These are phyloP conservation scores for Sciurus carolinensis DNA, from an alignment of 2,797 vertebrate species.

Conservation along the genomic window DNA sequence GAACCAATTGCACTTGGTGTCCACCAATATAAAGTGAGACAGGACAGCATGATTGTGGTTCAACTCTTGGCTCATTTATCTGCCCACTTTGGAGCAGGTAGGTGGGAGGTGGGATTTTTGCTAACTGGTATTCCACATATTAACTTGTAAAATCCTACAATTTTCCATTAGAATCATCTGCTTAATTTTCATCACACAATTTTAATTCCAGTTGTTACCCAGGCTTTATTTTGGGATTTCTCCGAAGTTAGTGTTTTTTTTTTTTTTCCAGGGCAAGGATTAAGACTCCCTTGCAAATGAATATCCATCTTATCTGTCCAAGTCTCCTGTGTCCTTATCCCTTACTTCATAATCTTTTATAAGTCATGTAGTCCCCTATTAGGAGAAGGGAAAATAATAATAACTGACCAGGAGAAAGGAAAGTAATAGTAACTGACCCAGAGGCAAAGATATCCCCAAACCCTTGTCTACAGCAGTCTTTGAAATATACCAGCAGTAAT, in stretches of 20 bases:
- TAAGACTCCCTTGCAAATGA: slow-evolving; percentile 88
- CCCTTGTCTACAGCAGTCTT: not conserved
- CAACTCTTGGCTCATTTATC: not conserved
- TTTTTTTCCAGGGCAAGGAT: slow-evolving; percentile 81
- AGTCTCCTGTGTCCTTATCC: slow-evolving; percentile 90
- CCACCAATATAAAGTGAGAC: not conserved
- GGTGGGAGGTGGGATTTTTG: not conserved
- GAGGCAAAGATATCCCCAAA: not conserved
- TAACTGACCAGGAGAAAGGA: slow-evolving; percentile 79
- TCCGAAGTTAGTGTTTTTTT: slow-evolving; percentile 51
- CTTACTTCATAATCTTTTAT: slow-evolving; percentile 90
- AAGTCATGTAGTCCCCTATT: slow-evolving; percentile 91
- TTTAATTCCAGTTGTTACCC: slow-evolving; percentile 89
- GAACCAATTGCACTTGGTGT: not conserved
- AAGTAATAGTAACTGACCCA: slow-evolving; percentile 11
- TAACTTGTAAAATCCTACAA: not conserved
- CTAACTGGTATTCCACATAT: too few species aligned
- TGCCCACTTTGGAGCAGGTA: not conserved
- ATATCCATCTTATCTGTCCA: slow-evolving; percentile 90
- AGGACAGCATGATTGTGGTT: too few species aligned
- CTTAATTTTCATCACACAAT: slow-evolving; percentile 91
- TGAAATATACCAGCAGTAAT: not conserved
- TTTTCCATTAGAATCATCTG: slow-evolving; percentile 91
- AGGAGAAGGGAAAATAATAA: slow-evolving; percentile 85
- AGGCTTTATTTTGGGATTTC: slow-evolving; percentile 92